Conservation (phyloP, 2,113 vertebrate genomes). For the Mungos mungo region DNA sequence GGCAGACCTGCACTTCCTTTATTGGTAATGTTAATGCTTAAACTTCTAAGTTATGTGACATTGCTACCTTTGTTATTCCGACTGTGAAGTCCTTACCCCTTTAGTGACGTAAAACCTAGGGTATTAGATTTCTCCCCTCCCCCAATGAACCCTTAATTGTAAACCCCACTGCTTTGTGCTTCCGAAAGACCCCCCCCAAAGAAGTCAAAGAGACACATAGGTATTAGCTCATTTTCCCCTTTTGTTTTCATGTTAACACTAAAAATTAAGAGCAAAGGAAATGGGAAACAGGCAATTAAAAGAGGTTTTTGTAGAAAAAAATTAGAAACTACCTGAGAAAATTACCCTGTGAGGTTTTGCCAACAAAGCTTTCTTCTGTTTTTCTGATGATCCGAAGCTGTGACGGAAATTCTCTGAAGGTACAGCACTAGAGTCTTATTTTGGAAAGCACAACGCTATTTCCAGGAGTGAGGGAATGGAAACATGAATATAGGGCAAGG, state of each 20-base stretch:
- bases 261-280: background rate
- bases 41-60: background rate
- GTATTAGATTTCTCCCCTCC: background rate
- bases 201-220: background rate
- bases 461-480: constrained; percentile 51
- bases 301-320: background rate
- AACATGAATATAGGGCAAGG: background rate
- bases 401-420: constrained; percentile 48
- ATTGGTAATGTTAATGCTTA: constrained; percentile 33
- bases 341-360: constrained; percentile 5
- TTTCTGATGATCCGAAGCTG: constrained; percentile 40
- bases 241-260: background rate
- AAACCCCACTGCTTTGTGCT: background rate
- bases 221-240: background rate
- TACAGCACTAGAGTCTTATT: background rate
- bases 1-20: constrained; percentile 50
- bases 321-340: constrained; percentile 16
- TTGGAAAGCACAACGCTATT: constrained; percentile 45
- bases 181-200: background rate
- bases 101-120: background rate
- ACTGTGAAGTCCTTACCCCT: background rate
- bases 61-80: background rate
- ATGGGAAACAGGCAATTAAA: background rate
- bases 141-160: background rate
- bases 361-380: constrained; percentile 46